A percentile compares a stretch with the other conserved stretches of the same genome.
Evolutionary conservation across 1,140 invertebrate genomes (phyloP).

Genomic region (Asobara japonica): DNA sequence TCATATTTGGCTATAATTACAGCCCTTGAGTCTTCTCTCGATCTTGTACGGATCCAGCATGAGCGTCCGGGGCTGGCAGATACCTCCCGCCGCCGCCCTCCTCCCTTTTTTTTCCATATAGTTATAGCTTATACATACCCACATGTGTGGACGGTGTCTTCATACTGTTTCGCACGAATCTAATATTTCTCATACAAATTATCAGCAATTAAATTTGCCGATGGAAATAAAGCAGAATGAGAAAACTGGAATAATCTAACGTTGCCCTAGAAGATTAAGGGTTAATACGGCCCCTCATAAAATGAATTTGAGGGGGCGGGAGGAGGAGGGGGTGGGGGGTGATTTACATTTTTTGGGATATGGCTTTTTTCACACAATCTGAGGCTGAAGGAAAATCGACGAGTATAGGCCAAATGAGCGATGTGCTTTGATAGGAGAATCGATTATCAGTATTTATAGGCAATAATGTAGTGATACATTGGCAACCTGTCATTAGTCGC

Average conservation of each 20-base stretch:
- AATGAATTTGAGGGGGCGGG: constrained; percentile 1
- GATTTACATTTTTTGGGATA: constrained; percentile 1
- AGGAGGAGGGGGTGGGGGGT: not conserved
- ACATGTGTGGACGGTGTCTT: constrained; percentile 40
- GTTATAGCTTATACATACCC: not conserved
- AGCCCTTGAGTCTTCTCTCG: constrained; percentile 48
- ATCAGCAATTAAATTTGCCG: constrained; percentile 61
- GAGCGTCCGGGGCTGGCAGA: constrained; percentile 19
- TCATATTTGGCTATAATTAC: constrained; percentile 67
- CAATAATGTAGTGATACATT: too few relatives aligned
- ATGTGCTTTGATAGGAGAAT: too few relatives aligned
- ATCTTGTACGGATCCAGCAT: constrained; percentile 38
- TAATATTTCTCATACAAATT: constrained; percentile 65
- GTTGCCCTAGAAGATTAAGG: constrained; percentile 16
- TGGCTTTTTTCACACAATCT: not conserved
- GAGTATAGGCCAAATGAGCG: too few relatives aligned
- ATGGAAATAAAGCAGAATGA: constrained; percentile 50
- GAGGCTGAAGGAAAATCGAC: not conserved
- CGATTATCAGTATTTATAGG: too few relatives aligned
- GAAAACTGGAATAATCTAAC: constrained; percentile 36
- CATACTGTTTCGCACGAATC: constrained; percentile 67
- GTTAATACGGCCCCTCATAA: constrained; percentile 9
- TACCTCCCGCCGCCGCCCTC: not conserved
- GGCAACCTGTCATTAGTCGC: too few relatives aligned
- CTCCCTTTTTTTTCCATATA: not conserved